Base-by-base conservation (phyloP, 30 jellyfish, hydroid and myxozoan species). In the Mastigias papua region DNA sequence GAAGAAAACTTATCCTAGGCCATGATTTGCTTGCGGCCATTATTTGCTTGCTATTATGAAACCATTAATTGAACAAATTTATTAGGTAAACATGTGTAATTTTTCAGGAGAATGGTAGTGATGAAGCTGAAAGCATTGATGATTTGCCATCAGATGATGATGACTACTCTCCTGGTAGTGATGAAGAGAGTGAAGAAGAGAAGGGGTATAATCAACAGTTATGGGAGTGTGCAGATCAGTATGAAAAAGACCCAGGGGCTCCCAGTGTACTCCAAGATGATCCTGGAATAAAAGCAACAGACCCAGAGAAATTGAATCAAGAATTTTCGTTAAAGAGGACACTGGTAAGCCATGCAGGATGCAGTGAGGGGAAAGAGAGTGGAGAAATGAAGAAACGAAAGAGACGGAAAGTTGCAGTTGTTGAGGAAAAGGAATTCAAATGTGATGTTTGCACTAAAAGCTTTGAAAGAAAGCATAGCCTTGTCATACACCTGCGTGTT, bases 381-480 rank as follows among this genome's bases (percentile, higher is more conserved):
- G 42, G 19, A 20, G 74, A 63, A 42, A 4, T 27, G 23, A 63
- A 63, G 46, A 25, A 21, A 6, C 20, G 25, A 19, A 21, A 54
- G 23, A 65, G 29, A 2, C 19, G 30, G 26, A 31, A 28, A 29
- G 32, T 9, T 69, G 29, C 26, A 25, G 68, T 33, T 35, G 46
- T 37, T 72, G 83, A 33, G 0, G 66, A 1, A 8, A 49, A 37
- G 21, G 83, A 72, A 30, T 49, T 72, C 17, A 2, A 4, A 10
- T 72, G 83, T 72, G 48, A 34, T 1, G 13, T 72, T 34, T 72
- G 83, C 34, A n/a, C 20, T 62, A 72, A 72, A 49, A 19, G 25
- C 2, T 72, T 72, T 35, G 65, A 42, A 15, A 48, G 83, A 23
- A 72, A 72, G 68, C 83, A 72, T 1, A 72, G 83, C 35, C 69